These are phyloP conservation scores for Apomyelois bistriatella DNA, from an alignment of 2,888 invertebrate species.

Conservation along the genomic window DNA sequence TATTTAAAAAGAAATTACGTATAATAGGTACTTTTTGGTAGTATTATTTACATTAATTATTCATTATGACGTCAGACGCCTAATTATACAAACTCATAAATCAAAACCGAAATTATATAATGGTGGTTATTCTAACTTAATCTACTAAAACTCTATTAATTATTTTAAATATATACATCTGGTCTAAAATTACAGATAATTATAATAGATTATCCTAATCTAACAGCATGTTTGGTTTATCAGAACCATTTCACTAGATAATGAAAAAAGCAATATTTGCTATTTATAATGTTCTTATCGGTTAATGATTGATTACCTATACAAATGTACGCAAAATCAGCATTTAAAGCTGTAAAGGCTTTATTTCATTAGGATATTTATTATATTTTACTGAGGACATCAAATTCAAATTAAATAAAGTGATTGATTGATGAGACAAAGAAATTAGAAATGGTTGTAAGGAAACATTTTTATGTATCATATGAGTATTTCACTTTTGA, in stretches of 20 bases:
- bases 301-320: too few relatives aligned
- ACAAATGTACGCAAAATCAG: neutral
- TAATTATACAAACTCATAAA: neutral
- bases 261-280: neutral
- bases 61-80: conserved; percentile 8
- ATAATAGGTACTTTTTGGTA: conserved; percentile 12
- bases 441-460: too few relatives aligned
- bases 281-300: too few relatives aligned
- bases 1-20: conserved; percentile 10
- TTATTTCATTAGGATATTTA: too few relatives aligned
- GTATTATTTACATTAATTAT: conserved; percentile 6
- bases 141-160: neutral
- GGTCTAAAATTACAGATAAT: neutral
- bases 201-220: neutral
- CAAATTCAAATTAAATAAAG: too few relatives aligned
- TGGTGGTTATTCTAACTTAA: neutral
- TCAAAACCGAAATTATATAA: neutral
- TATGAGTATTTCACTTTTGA: too few relatives aligned
- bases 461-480: too few relatives aligned
- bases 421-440: too few relatives aligned
- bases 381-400: too few relatives aligned
- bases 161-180: conserved; percentile 2
- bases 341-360: too few relatives aligned
- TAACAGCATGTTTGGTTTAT: conserved; percentile 3
- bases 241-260: neutral